A percentile compares a stretch with the other conserved stretches of the same genome.
Evolutionary conservation across 2,113 vertebrate genomes (phyloP).

Genomic region (Echinops telfairi): DNA sequence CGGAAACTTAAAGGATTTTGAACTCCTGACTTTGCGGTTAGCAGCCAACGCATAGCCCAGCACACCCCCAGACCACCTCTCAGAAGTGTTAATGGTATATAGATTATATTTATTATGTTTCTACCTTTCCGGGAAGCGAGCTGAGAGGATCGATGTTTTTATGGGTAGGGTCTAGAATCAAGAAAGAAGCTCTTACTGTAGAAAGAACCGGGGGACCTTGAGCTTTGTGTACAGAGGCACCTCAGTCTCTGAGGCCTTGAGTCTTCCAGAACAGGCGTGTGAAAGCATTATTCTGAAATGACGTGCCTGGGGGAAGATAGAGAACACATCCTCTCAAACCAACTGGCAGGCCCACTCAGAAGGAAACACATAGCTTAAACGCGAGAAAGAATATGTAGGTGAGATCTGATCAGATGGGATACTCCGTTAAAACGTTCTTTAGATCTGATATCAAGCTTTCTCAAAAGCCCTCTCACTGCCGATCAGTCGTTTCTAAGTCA

Average conservation of each 20-base stretch:
- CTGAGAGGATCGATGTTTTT: not conserved
- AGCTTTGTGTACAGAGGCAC: not conserved
- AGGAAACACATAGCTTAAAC: constrained; percentile 9
- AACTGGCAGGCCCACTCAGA: not conserved
- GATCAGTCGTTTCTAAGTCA: not conserved
- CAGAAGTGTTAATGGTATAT: not conserved
- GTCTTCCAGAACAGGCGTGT: not conserved
- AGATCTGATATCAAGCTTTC: not conserved
- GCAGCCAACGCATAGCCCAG: too few relatives aligned
- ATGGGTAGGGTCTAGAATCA: not conserved
- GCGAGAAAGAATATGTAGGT: constrained; percentile 17
- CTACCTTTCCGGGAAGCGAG: not conserved
- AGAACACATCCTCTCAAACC: not conserved
- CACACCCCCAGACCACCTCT: too few relatives aligned
- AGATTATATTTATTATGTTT: not conserved
- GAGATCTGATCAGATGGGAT: not conserved
- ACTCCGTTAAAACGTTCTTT: not conserved
- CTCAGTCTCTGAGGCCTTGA: not conserved
- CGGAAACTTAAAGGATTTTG: too few relatives aligned
- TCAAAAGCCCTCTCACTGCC: too few relatives aligned
- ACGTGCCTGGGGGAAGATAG: not conserved
- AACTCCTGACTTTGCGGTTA: too few relatives aligned
- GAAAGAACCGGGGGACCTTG: not conserved
- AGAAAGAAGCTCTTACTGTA: not conserved
- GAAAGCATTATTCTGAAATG: not conserved